Evolutionary conservation across 1,140 invertebrate species (phyloP).

Genomic region (Pinna nobilis): DNA sequence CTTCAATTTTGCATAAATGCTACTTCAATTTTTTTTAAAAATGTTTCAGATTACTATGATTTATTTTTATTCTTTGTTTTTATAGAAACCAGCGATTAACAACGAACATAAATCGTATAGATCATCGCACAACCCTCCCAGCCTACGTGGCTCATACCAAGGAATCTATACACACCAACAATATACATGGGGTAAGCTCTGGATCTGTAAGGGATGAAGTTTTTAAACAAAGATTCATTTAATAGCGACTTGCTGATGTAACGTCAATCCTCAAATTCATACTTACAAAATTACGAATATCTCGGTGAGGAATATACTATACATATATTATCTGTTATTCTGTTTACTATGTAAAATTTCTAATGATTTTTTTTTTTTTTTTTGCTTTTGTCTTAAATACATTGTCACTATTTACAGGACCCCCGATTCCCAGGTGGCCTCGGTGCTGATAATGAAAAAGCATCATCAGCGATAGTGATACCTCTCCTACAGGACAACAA

Average conservation of each 20-base stretch:
- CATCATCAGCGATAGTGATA: constrained; percentile 76
- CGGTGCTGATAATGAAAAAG: constrained; percentile 64
- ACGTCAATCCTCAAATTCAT: no score
- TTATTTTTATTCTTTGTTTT: background rate
- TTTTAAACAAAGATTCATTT: background rate
- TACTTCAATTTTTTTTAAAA: no score
- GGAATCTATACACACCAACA: constrained; percentile 73
- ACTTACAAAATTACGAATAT: no score
- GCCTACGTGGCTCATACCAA: constrained; percentile 77
- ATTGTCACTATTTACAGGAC: no score
- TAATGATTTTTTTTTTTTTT: background rate
- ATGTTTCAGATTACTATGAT: background rate
- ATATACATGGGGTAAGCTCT: constrained; percentile 55
- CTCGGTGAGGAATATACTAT: no score
- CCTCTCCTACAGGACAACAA: constrained; percentile 79
- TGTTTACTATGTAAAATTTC: no score
- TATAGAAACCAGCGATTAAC: constrained; percentile 15
- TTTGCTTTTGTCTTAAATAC: no score
- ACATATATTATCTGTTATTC: no score
- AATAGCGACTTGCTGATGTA: background rate
- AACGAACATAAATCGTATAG: constrained; percentile 43
- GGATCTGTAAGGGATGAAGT: background rate
- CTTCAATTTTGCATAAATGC: no score
- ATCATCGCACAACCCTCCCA: constrained; percentile 71
- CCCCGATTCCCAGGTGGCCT: constrained; percentile 76